Evolutionary conservation across 2,888 invertebrate genomes (phyloP).

Genomic region (Aspidapion aeneum): DNA sequence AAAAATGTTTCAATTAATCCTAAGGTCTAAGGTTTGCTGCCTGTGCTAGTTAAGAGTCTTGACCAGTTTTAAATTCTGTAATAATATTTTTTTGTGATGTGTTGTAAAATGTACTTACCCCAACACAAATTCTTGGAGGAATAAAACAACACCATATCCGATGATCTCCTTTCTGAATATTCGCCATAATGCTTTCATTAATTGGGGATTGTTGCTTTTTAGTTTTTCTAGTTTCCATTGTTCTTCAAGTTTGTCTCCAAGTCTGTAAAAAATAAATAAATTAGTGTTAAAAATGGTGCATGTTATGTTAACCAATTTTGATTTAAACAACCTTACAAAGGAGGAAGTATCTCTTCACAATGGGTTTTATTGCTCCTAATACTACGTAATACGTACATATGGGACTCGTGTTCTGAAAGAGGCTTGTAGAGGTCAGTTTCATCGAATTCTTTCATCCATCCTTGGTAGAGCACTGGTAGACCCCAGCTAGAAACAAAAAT

Average conservation of each 20-base stretch:
- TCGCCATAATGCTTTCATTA: conserved; percentile 37
- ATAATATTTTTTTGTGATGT: no score
- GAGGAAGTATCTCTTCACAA: no score
- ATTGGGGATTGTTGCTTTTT: conserved; percentile 31
- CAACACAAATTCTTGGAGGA: conserved; percentile 35
- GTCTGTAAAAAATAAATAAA: no score
- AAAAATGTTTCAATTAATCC: no score
- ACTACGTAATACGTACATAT: no score
- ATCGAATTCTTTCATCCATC: conserved; percentile 49
- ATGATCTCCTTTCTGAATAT: conserved; percentile 37
- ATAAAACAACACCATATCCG: conserved; percentile 32
- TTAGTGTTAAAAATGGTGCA: no score
- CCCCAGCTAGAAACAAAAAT: conserved; percentile 50
- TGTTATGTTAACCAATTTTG: no score
- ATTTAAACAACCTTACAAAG: no score
- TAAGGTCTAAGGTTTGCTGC: no score
- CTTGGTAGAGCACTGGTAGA: conserved; percentile 50
- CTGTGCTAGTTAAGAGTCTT: no score
- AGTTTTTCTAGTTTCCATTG: conserved; percentile 38
- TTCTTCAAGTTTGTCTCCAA: conserved; percentile 48
- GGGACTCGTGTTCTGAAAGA: conserved; percentile 49
- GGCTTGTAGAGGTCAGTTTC: conserved; percentile 52
- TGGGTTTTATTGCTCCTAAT: no score
- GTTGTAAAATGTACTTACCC: conserved; percentile 29
- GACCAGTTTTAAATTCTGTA: no score